Percentiles rank a stretch among this genome's conserved stretches.
Evolutionary conservation across 2,888 invertebrate genomes (phyloP).

Genomic region (Leptothorax acervorum): DNA sequence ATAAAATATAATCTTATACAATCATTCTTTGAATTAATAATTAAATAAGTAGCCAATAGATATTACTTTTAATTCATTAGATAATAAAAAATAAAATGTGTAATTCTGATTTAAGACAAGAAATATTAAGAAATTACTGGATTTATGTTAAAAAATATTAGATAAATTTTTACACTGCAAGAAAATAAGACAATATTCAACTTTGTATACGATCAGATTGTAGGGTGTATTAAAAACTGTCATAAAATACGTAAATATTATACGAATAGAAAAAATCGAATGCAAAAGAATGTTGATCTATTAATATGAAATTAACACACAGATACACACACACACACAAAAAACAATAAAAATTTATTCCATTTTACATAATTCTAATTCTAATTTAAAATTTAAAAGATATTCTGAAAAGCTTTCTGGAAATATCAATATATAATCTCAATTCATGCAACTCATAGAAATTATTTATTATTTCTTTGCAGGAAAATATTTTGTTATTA

Average conservation of each 20-base stretch:
- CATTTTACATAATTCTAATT: constrained; percentile 10
- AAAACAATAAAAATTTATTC: constrained; percentile 43
- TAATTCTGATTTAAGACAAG: not conserved
- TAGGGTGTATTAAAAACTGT: not conserved
- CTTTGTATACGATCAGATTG: constrained; percentile 53
- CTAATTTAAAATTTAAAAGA: not conserved
- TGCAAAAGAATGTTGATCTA: constrained; percentile 4
- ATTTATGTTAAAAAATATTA: constrained; percentile 25
- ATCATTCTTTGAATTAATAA: constrained; percentile 23
- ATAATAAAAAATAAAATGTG: constrained; percentile 1
- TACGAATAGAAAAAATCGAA: constrained; percentile 22
- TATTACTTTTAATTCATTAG: constrained; percentile 42
- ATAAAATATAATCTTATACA: constrained; percentile 37
- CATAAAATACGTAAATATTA: not conserved
- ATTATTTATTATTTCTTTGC: constrained; percentile 10
- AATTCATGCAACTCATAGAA: not conserved
- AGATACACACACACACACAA: not conserved
- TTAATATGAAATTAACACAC: constrained; percentile 1
- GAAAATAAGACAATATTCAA: constrained; percentile 63
- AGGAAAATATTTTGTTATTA: not conserved
- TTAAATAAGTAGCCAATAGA: constrained; percentile 12
- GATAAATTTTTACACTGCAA: constrained; percentile 26
- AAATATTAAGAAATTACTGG: not conserved
- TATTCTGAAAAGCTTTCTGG: not conserved
- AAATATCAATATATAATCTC: not conserved